phyloP scores from a whole-genome alignment of 2,797 vertebrate genomes.

The Sarcophilus harrisii region DNA sequence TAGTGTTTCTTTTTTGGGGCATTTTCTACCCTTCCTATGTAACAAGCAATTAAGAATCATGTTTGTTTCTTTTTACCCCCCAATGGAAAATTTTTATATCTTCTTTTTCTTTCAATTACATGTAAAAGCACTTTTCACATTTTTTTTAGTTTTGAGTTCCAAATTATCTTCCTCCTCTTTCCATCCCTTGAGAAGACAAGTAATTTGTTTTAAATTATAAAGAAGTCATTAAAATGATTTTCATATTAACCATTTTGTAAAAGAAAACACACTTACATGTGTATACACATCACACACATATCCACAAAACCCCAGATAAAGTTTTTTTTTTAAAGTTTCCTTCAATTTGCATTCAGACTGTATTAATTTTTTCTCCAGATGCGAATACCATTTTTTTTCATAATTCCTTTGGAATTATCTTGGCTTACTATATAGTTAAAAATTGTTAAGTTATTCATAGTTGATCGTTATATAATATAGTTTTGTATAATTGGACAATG shows the following conservation, averaged over 20 bases:
- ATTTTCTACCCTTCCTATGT: neutral
- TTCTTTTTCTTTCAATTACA: neutral
- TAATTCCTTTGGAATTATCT: neutral
- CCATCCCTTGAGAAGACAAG: neutral
- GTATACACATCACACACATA: neutral
- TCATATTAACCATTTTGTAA: neutral
- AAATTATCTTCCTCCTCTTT: neutral
- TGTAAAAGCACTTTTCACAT: neutral
- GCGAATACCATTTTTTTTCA: neutral
- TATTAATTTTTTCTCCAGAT: neutral
- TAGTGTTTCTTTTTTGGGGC: neutral
- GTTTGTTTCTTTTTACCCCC: neutral
- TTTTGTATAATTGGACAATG: neutral
- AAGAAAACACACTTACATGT: neutral
- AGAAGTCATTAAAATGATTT: neutral
- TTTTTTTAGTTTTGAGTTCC: neutral
- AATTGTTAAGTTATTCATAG: neutral
- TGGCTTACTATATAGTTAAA: neutral
- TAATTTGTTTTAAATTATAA: neutral
- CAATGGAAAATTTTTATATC: neutral
- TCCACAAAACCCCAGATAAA: neutral
- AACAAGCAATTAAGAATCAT: neutral
- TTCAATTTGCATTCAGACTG: neutral
- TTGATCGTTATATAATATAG: neutral
- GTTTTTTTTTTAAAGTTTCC: neutral